Conservation (phyloP, 2,113 vertebrate species). For the Gnathonemus echidnorhynchus region DNA sequence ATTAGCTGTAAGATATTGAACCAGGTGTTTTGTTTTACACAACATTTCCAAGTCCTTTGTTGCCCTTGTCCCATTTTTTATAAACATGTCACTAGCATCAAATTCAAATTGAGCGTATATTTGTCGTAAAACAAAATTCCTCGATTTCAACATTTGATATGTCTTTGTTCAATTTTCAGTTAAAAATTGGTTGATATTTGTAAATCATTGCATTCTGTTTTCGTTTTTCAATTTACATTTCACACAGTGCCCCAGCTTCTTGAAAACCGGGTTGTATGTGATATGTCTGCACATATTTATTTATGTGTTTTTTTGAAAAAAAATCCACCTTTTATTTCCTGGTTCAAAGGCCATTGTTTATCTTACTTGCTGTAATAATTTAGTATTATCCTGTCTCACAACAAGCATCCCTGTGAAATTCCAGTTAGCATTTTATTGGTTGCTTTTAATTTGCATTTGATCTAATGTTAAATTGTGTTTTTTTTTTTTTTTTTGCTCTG, state of each 20-base stretch:
- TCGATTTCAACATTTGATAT: not conserved
- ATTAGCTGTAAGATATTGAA: not conserved
- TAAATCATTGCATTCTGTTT: not conserved
- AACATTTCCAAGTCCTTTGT: not conserved
- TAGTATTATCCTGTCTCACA: not conserved
- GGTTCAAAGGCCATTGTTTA: not conserved
- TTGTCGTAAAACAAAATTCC: not conserved
- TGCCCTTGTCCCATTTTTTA: not conserved
- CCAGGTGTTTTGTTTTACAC: not conserved
- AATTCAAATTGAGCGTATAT: not conserved
- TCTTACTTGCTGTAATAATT: not conserved
- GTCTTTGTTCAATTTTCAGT: not conserved
- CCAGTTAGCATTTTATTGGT: not conserved
- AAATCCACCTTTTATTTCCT: not conserved
- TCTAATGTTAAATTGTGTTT: not conserved
- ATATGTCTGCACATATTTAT: not conserved
- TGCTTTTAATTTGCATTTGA: not conserved
- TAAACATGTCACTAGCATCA: not conserved
- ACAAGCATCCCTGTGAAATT: not conserved
- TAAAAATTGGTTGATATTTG: not conserved
- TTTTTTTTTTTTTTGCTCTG: not conserved
- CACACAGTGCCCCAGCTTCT: not conserved
- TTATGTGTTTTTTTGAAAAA: not conserved
- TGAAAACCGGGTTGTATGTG: not conserved
- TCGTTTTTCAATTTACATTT: not conserved